Percentiles rank a stretch among this genome's conserved stretches.
Evolutionary conservation across 2,888 invertebrate species (phyloP).

Genomic region (Elmis aenea): DNA sequence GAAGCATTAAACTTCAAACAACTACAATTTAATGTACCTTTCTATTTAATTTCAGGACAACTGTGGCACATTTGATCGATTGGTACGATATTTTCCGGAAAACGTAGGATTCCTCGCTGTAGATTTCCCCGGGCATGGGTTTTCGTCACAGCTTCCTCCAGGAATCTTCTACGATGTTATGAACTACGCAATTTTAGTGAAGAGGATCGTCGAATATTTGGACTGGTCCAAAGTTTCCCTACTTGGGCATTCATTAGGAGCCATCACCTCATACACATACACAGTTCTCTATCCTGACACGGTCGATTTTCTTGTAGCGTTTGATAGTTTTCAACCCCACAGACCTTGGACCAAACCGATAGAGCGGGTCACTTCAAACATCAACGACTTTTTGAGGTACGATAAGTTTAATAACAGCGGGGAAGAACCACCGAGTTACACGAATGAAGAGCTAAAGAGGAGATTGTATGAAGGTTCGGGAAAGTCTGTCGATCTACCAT

Average conservation of each 20-base stretch:
- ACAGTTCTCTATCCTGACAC: constrained; percentile 58
- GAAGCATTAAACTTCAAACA: no score
- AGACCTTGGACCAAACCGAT: no score
- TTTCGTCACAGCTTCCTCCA: constrained; percentile 61
- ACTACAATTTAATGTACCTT: no score
- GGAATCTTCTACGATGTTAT: constrained; percentile 53
- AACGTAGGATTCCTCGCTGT: constrained; percentile 52
- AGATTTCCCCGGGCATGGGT: constrained; percentile 67
- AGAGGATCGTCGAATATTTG: constrained; percentile 56
- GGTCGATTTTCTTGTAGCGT: constrained; percentile 52
- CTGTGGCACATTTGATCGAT: constrained; percentile 67
- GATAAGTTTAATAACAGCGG: neutral
- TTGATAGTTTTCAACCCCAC: constrained; percentile 50
- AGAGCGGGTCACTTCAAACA: no score
- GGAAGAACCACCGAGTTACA: constrained; percentile 39
- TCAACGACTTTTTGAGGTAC: neutral
- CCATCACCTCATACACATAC: constrained; percentile 57
- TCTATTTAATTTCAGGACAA: no score
- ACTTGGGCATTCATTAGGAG: constrained; percentile 65
- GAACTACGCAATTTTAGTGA: constrained; percentile 47
- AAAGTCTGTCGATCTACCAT: constrained; percentile 52
- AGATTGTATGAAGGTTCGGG: constrained; percentile 51
- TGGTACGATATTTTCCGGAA: constrained; percentile 57
- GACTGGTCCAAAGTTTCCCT: constrained; percentile 66
- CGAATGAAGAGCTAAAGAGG: constrained; percentile 53